Evolutionary conservation across 2,888 invertebrate species (phyloP).

Genomic region (Aporophyla nigra): DNA sequence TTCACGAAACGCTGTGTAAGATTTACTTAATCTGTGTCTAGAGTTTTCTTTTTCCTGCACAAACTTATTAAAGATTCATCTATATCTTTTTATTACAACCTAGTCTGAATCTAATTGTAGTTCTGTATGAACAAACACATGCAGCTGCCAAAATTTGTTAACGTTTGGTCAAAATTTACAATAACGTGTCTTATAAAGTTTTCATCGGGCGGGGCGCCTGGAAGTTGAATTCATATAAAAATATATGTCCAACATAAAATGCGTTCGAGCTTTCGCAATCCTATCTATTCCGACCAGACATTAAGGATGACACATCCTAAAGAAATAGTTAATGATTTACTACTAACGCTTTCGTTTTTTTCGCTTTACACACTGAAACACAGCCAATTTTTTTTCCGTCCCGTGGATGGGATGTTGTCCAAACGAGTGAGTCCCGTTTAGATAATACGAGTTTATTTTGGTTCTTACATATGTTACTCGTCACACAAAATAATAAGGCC

Average conservation of each 20-base stretch:
- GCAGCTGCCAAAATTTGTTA: conserved; percentile 66
- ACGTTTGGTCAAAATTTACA: conserved; percentile 64
- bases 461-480: conserved; percentile 89
- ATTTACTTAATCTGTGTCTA: neutral
- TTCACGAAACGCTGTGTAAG: neutral
- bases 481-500: conserved; percentile 90
- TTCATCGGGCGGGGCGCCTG: conserved; percentile 69
- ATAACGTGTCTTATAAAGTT: conserved; percentile 67
- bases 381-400: conserved; percentile 83
- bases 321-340: conserved; percentile 83
- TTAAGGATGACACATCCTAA: conserved; percentile 76
- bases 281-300: conserved; percentile 74
- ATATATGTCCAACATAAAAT: conserved; percentile 67
- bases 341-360: conserved; percentile 71
- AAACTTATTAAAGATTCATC: conserved; percentile 29
- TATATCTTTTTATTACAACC: conserved; percentile 31
- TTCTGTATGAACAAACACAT: conserved; percentile 42
- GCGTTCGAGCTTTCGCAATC: conserved; percentile 74
- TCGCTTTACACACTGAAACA: conserved; percentile 79
- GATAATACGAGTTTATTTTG: conserved; percentile 88
- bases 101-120: conserved; percentile 54
- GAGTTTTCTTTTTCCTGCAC: neutral
- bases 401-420: conserved; percentile 77
- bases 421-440: conserved; percentile 84
- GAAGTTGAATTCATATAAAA: conserved; percentile 69